Evolutionary conservation across 2,888 invertebrate species (phyloP), one percentile per base, ranked within the genome.

Genomic region (Liposcelis brunnea): DNA sequence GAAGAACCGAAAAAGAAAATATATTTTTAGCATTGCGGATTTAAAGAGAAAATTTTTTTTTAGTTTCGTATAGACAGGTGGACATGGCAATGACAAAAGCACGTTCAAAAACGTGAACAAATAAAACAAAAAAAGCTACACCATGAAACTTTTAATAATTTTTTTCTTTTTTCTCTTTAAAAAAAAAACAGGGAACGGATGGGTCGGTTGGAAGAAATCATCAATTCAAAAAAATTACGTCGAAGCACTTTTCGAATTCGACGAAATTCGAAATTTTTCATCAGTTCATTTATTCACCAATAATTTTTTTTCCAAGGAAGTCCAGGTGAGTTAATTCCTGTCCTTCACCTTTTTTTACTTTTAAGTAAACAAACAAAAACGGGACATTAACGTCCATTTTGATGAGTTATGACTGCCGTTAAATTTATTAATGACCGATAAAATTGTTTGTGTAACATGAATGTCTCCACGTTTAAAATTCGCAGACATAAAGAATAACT

Each of bases 191-290:
- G 77, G 77, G 47, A 75, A 76, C 52, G 79, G 79, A 48, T 83
- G 83, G 83, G 69, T 82, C 5, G 80, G 78, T 6, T 83, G 82
- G 82, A 71, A 69, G 59, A 73, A 74, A 51, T 72, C 74, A 51
- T 65, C 65, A 2, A 65, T 68, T 47, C 59, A 63, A 11, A 60
- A 64, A 49, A 51, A 67, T 49, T 75, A 67, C 55, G 66, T 83
- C 18, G 77, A 78, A 56, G 64, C 83, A 26, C 57, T 73, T 12
- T 82, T 83, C 61, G 74, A 77, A 57, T 83, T 84, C 59, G 77
- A 80, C 55, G 64, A 68, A 50, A 65, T 75, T 19, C 66, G 77
- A 45, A 78, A 79, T 58, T 81, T 83, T 62, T 70, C 73, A 14
- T 64, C 70, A 8, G 69, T 81, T 33, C 69, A 73, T 55, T 65